Base-by-base conservation (phyloP, 2,113 vertebrate species). In the Excalfactoria chinensis region DNA sequence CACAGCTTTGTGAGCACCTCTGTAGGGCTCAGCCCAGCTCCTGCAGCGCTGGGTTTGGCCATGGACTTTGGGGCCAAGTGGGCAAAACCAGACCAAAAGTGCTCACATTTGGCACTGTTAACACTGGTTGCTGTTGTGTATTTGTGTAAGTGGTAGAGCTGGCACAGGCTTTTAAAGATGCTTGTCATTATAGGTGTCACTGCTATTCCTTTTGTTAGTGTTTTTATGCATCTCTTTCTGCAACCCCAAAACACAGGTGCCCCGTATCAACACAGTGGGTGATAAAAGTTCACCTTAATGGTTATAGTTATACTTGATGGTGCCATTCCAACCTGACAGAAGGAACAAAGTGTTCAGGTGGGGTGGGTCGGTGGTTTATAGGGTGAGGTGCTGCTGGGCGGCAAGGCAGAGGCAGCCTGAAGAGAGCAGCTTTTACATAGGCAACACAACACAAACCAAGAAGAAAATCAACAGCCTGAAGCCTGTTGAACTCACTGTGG, bases 281-380 rank as follows among this genome's bases (percentile, higher is more conserved):
- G 59, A 67, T 81, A 76, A 86, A 86, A 91, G 60, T 68, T 75
- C 32, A 43, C 32, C 62, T 62, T 84, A 90, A 67, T 78, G 72
- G 62, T 71, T 46, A 55, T 74, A 88, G 66, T 95, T 93, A 62
- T 13, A 30, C 34, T 76, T 70, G 59, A 91, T 34, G 40, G 20
- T 3, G 21, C 30, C 86, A 62, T 88, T 63, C 73, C 72, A 75
- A n/a, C 48, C 75, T 93, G 70, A 51, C 87, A 89, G 88, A 84
- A 88, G 72, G 93, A 88, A 93, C 91, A 95, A 3, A 21, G 9
- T 74, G 83, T 93, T 93, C 91, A 66, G 15, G 26, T 37, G 41
- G 74, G 73, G 26, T 37, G 41, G 74, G 73, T 25, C 23, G 26
- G 26, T 53, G 51, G 44, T 71, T 95, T 64, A 21, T 35, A 84